Percentiles rank a stretch among this genome's conserved stretches.
phyloP scores from a whole-genome alignment of 23 tunicate genomes.

The Phallusia fumigata region DNA sequence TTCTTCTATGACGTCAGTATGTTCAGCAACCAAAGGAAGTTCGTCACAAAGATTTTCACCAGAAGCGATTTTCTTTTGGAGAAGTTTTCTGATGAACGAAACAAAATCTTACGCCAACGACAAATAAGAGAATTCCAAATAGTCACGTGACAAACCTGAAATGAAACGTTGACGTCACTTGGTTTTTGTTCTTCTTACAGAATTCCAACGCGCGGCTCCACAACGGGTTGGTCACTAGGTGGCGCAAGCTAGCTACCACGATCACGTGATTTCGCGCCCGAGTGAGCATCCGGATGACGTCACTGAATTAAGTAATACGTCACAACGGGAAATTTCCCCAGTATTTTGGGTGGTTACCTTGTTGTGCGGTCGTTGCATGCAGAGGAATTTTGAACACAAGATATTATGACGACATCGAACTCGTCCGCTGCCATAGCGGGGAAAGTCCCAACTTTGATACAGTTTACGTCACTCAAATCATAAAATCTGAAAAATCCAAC shows the following conservation, averaged over 20 bases:
- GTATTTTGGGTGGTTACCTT: not conserved
- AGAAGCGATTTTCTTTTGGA: not conserved
- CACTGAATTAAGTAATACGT: not conserved
- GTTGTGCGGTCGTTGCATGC: not conserved
- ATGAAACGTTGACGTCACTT: not conserved
- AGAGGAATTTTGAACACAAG: conserved; percentile 12
- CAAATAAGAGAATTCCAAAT: not conserved
- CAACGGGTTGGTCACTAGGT: conserved; percentile 2
- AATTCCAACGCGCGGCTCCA: not conserved
- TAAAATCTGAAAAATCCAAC: conserved; percentile 13
- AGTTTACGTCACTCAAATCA: conserved; percentile 53
- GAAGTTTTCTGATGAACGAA: not conserved
- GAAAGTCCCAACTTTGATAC: conserved; percentile 32
- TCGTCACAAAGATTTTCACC: not conserved
- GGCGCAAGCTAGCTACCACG: conserved; percentile 3
- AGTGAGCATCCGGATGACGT: conserved; percentile 8
- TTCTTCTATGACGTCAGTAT: not conserved
- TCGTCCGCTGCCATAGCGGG: conserved; percentile 16
- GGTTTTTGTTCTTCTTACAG: not conserved
- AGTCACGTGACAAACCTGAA: conserved; percentile 8
- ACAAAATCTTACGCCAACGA: not conserved
- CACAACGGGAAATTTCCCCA: not conserved
- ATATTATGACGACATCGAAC: conserved; percentile 15
- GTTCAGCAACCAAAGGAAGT: not conserved
- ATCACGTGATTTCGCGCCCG: conserved; percentile 23